Evolutionary conservation across 92 coral and sea anemone genomes (phyloP).

Genomic region (Scolanthus callimorphus): DNA sequence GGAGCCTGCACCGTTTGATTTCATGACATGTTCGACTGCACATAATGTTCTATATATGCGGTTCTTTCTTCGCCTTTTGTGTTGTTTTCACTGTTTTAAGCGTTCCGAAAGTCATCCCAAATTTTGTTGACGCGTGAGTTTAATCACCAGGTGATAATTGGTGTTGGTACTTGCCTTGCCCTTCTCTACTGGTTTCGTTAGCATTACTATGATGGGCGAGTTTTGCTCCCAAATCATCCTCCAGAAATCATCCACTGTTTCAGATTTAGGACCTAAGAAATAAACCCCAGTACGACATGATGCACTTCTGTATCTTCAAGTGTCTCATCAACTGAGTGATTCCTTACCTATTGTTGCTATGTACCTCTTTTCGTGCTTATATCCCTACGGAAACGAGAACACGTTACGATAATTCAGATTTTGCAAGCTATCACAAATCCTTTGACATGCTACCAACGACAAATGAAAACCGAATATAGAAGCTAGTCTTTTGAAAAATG

Average conservation of each 20-base stretch:
- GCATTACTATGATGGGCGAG: constrained; percentile 58
- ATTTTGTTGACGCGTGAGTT: too few relatives aligned
- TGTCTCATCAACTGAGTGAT: not conserved
- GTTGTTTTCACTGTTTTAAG: too few relatives aligned
- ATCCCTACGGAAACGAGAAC: constrained; percentile 31
- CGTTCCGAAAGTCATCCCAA: too few relatives aligned
- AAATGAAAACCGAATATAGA: too few relatives aligned
- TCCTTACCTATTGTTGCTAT: constrained; percentile 68
- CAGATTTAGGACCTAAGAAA: constrained; percentile 50
- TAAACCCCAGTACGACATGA: not conserved
- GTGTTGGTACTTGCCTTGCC: constrained; percentile 74
- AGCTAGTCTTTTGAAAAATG: too few relatives aligned
- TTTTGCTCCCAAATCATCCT: constrained; percentile 72
- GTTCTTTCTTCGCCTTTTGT: too few relatives aligned
- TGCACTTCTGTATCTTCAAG: not conserved
- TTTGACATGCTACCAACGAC: too few relatives aligned
- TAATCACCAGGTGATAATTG: too few relatives aligned
- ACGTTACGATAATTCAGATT: not conserved
- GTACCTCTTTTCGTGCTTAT: constrained; percentile 31
- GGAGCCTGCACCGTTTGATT: too few relatives aligned
- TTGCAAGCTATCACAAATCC: too few relatives aligned
- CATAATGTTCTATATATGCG: too few relatives aligned
- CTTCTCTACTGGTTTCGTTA: constrained; percentile 63
- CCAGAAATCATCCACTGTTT: constrained; percentile 64
- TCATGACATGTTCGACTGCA: too few relatives aligned